phyloP scores from a whole-genome alignment of 2,797 vertebrate species.

The Tolypeutes matacus region DNA sequence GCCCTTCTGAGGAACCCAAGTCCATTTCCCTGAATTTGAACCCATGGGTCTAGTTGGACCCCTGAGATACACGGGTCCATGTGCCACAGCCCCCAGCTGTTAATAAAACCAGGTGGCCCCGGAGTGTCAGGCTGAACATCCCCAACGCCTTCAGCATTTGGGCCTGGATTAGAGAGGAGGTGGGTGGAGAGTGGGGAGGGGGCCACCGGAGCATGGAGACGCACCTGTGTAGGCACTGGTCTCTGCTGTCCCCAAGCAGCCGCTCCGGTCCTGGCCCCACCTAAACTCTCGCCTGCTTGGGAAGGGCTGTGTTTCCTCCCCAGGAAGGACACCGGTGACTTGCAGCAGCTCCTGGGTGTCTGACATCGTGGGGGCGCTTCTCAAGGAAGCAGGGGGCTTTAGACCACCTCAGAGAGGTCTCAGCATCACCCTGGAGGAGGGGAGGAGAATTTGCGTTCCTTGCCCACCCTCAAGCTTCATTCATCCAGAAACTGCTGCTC shows the following conservation, averaged over 20 bases:
- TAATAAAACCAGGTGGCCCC: background rate
- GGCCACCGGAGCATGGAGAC: accelerated
- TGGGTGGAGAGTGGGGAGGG: background rate
- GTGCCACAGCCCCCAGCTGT: accelerated
- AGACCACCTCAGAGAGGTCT: background rate
- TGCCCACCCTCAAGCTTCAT: background rate
- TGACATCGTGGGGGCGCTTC: background rate
- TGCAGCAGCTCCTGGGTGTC: background rate
- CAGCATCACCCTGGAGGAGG: accelerated
- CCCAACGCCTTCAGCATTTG: background rate
- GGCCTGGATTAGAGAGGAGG: background rate
- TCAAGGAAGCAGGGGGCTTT: background rate
- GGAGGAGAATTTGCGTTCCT: background rate
- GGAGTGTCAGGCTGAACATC: background rate
- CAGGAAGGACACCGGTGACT: background rate
- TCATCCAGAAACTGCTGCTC: conserved; percentile 62
- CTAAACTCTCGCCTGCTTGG: background rate
- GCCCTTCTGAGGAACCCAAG: background rate
- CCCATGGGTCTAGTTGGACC: background rate
- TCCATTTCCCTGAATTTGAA: background rate
- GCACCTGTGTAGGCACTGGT: background rate
- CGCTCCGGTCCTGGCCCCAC: background rate
- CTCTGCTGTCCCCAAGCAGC: background rate
- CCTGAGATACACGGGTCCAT: background rate
- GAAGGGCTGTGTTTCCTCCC: background rate